A percentile compares a stretch with the other conserved stretches of the same genome.
Evolutionary conservation across 1,140 invertebrate species (phyloP).

Genomic region (Macrosteles quadrilineatus): DNA sequence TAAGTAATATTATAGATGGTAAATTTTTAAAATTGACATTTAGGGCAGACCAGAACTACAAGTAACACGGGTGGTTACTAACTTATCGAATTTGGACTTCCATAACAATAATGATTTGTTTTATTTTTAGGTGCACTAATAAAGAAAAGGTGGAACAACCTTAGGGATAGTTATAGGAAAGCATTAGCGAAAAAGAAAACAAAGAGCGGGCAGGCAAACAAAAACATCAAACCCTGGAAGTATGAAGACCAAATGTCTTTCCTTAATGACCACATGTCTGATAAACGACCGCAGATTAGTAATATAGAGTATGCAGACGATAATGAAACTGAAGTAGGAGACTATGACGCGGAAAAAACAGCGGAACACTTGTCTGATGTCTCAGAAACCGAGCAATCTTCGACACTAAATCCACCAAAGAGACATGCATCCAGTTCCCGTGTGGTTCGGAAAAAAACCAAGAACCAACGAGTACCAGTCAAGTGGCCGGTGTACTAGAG

Average conservation of each 20-base stretch:
- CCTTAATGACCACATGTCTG: constrained; percentile 5
- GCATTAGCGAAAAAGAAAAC: constrained; percentile 10
- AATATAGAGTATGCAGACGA: not conserved
- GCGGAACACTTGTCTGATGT: constrained; percentile 12
- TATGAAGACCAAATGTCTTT: constrained; percentile 20
- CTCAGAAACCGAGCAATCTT: constrained; percentile 2
- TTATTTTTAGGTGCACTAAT: constrained; percentile 28
- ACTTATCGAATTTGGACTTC: constrained; percentile 20
- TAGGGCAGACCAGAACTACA: not conserved
- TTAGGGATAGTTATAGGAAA: constrained; percentile 18
- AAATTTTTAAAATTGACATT: not conserved
- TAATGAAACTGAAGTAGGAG: not conserved
- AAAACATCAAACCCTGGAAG: constrained; percentile 1
- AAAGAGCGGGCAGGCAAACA: constrained; percentile 14
- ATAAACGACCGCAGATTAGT: not conserved
- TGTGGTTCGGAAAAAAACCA: not conserved
- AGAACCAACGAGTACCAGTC: not conserved
- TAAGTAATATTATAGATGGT: constrained; percentile 21
- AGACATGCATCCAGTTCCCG: not conserved
- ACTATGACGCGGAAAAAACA: constrained; percentile 7
- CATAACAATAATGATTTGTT: no score
- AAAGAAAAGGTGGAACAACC: constrained; percentile 35
- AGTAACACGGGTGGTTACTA: not conserved
- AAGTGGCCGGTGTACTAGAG: not conserved
- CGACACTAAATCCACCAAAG: not conserved